phyloP scores from a whole-genome alignment of 2,797 vertebrate genomes.

The Graptemys geographica region DNA sequence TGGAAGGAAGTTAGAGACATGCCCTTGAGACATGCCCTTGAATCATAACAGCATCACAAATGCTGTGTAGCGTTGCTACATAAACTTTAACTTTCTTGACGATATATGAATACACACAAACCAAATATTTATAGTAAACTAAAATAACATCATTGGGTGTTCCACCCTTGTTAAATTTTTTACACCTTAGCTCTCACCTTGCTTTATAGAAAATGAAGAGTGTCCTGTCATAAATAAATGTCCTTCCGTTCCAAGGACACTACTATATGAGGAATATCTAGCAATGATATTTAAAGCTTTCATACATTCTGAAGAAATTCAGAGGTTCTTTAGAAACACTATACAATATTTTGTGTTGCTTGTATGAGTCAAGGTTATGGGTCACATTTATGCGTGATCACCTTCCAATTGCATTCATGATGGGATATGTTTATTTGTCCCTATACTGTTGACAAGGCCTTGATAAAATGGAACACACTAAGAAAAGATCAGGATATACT shows the following conservation, averaged over 20 bases:
- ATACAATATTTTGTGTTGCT: background rate
- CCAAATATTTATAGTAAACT: background rate
- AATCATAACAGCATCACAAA: background rate
- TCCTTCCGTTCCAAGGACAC: background rate
- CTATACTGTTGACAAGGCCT: background rate
- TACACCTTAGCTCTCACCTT: background rate
- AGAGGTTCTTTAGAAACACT: background rate
- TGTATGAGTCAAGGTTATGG: background rate
- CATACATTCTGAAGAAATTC: background rate
- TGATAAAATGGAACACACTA: background rate
- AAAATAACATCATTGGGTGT: background rate
- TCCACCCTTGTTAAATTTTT: constrained; percentile 15
- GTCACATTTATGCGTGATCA: background rate
- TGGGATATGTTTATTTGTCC: background rate
- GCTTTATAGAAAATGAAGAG: background rate
- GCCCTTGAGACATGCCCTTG: background rate
- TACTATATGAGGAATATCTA: background rate
- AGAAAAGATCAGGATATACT: constrained; percentile 16
- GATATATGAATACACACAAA: background rate
- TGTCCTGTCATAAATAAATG: background rate
- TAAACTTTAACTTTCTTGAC: background rate
- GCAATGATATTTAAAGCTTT: background rate
- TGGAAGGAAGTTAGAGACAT: background rate
- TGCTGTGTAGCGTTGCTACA: rapidly evolving
- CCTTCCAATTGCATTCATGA: background rate